Percentiles rank a stretch among this genome's conserved stretches.
Evolutionary conservation across 2,797 vertebrate genomes (phyloP).

Genomic region (Alcedo quadribrachys): DNA sequence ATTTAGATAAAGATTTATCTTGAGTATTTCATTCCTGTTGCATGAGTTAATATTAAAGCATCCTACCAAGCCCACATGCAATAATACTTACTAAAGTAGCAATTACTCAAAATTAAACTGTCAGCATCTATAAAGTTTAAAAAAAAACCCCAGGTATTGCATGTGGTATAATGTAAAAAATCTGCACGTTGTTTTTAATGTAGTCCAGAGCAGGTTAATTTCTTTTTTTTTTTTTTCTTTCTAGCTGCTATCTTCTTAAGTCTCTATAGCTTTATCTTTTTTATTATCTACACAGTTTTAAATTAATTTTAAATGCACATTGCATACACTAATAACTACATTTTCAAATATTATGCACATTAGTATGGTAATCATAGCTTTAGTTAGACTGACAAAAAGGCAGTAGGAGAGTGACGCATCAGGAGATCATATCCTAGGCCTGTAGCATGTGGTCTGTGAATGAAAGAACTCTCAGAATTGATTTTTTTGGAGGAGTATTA

Average conservation of each 20-base stretch:
- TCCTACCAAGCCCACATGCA: not conserved
- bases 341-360: not conserved
- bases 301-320: not conserved
- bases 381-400: not conserved
- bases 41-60: not conserved
- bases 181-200: not conserved
- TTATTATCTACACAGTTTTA: not conserved
- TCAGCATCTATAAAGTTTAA: not conserved
- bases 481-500: not conserved
- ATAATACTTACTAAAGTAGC: not conserved
- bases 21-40: not conserved
- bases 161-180: not conserved
- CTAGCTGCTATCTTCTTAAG: not conserved
- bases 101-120: not conserved
- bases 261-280: not conserved
- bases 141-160: not conserved
- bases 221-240: accelerated
- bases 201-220: not conserved
- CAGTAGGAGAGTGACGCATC: not conserved
- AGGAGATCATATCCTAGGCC: not conserved
- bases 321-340: not conserved
- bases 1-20: not conserved
- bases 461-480: not conserved
- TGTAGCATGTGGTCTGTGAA: not conserved
- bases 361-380: not conserved